Base-by-base conservation (phyloP, 30 jellyfish, hydroid and myxozoan genomes). In the Turritopsis dohrnii region DNA sequence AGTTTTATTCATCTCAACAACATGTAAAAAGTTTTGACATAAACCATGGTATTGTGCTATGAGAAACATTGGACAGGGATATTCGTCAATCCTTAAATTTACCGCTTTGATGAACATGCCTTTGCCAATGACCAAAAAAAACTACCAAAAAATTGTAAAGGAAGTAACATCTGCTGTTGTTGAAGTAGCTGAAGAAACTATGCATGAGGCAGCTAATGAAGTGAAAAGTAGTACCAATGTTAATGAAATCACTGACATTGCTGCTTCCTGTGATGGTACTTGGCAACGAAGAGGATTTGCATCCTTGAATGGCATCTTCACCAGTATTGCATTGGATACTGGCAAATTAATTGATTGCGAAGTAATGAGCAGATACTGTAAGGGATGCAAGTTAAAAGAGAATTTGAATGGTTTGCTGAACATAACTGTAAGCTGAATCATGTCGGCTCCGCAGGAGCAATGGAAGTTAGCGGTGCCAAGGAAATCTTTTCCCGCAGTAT, bases 291-390 rank as follows among this genome's bases (percentile, higher is more conserved):
- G 83, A 22, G 83, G 83, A 21, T 29, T 1, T 29, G 27, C 29
- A 27, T 75, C 83, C 22, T 23, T 16, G 74, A 75, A 75, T 75
- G 83, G 83, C n/a, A 52, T 29, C 29, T 75, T 75, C 29, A 75
- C 83, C 72, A n/a, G n/a, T n/a, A n/a, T n/a, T n/a, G n/a, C n/a
- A 5, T 13, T 41, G 5, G 60, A 41, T 13, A 3, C 60, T 41
- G 60, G 60, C 5, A 41, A 41, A 41, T 3, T 41, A 3, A 41
- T 41, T 13, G 60, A 41, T 13, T 3, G 9, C 5, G 60, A 41
- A 41, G 60, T 41, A 3, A 41, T 41, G 60, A 41, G 60, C 60
- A 5, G 60, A 13, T 41, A 41, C 13, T 41, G 60, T 41, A 41
- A 41, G 60, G 60, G 60, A 41, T 41, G 60, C 60, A 41, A 41